These are phyloP conservation scores for Probaryconus sp. DNA, from an alignment of 1,140 invertebrate genomes.

Conservation along the genomic window DNA sequence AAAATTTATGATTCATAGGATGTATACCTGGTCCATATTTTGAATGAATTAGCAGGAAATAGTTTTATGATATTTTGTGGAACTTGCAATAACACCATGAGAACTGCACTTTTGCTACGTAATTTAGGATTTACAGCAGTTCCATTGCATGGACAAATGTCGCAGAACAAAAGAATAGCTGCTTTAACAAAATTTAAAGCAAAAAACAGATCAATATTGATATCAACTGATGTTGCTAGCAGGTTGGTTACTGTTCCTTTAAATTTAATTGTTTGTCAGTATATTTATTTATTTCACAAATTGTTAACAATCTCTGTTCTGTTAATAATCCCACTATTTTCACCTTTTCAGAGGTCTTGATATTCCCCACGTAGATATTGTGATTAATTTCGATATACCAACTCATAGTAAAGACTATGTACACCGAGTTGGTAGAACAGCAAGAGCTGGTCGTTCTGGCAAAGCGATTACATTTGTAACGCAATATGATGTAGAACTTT, in stretches of 20 bases:
- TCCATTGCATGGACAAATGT: slow-evolving; percentile 98
- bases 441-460: slow-evolving; percentile 92
- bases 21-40: slow-evolving; percentile 96
- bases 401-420: slow-evolving; percentile 98
- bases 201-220: slow-evolving; percentile 90
- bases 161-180: slow-evolving; percentile 94
- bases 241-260: slow-evolving; percentile 80
- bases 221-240: slow-evolving; percentile 98
- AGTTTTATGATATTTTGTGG: slow-evolving; percentile 98
- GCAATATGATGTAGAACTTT: slow-evolving; percentile 98
- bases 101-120: slow-evolving; percentile 91
- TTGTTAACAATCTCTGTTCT: no score
- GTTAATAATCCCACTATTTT: no score
- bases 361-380: slow-evolving; percentile 98
- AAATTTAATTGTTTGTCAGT: slow-evolving; percentile 30
- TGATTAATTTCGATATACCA: slow-evolving; percentile 98
- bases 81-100: slow-evolving; percentile 95
- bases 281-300: no score
- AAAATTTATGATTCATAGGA: slow-evolving; percentile 82
- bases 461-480: slow-evolving; percentile 92
- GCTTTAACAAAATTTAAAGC: slow-evolving; percentile 95
- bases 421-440: slow-evolving; percentile 97
- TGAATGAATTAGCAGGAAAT: slow-evolving; percentile 97
- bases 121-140: slow-evolving; percentile 94
- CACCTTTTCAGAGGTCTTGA: slow-evolving; percentile 84